A percentile compares a stretch with the other conserved stretches of the same genome.
Evolutionary conservation across 2,113 vertebrate genomes (phyloP).

Genomic region (Gasterosteus aculeatus): DNA sequence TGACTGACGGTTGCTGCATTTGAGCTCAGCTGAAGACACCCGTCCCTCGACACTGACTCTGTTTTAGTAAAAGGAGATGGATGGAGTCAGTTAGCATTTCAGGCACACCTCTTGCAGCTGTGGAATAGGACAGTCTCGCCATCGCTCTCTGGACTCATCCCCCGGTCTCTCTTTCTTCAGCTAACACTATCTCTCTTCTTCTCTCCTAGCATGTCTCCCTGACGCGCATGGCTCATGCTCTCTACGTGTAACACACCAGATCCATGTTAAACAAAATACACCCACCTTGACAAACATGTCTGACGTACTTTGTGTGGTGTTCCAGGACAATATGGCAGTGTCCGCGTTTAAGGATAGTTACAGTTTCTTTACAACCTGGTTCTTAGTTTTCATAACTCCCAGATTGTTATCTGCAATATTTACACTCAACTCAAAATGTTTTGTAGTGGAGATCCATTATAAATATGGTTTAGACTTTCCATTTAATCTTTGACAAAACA

Average conservation of each 20-base stretch:
- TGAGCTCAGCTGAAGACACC: constrained; percentile 36
- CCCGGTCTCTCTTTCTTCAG: constrained; percentile 24
- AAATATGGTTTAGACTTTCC: not conserved
- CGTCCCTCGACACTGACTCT: constrained; percentile 21
- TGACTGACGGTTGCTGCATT: constrained; percentile 22
- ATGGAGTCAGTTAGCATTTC: constrained; percentile 72
- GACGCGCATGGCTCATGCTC: constrained; percentile 6
- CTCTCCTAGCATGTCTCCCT: constrained; percentile 17
- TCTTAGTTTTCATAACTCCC: not conserved
- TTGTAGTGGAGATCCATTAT: not conserved
- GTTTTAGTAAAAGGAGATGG: constrained; percentile 55
- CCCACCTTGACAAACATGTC: not conserved
- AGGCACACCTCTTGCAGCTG: constrained; percentile 76
- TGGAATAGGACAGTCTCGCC: constrained; percentile 56
- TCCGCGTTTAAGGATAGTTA: not conserved
- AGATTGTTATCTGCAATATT: not conserved
- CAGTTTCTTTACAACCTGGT: not conserved
- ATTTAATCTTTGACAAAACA: not conserved
- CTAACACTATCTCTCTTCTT: constrained; percentile 60
- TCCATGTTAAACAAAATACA: constrained; percentile 14
- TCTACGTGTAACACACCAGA: constrained; percentile 3
- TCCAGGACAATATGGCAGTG: not conserved
- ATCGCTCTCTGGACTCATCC: constrained; percentile 49
- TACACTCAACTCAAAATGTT: not conserved
- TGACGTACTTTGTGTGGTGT: not conserved